Evolutionary conservation across 2,113 vertebrate species (phyloP), one percentile per base, ranked within the genome.

Genomic region (Hippocampus barbouri): DNA sequence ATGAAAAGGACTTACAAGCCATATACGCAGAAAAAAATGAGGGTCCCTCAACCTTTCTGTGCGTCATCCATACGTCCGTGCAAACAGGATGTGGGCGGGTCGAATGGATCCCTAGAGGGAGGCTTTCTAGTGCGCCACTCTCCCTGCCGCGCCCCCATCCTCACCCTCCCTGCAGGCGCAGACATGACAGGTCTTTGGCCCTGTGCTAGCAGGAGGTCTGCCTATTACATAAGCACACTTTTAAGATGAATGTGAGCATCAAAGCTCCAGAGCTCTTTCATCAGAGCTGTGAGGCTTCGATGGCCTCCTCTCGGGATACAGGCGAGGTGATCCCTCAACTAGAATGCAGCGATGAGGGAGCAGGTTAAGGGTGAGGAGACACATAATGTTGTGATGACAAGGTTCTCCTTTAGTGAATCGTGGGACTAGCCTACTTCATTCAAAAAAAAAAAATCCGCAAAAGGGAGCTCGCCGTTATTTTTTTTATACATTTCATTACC

Each of bases 71-170:
- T 90, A 87, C 65, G 82, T 90, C 83, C 81, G 83, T 75, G 82
- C 84, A 89, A 89, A 91, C 88, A 90, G 90, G 89, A 91, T 91
- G 85, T 84, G 87, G 72, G 81, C 70, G 82, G 83, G 80, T 57
- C 57, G 75, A 83, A 72, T 75, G 75, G 67, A n/a, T 85, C 87
- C 83, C 79, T 8, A 53, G 74, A 79, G 87, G 74, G 75, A 80
- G 69, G 72, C 71, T 83, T 86, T 78, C 76, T 81, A 77, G 74
- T 74, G n/a, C 72, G 41, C 70, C 80, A 56, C 77, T 85, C 84
- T 88, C 73, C 72, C 78, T 66, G 82, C 77, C 63, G 43, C 43
- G 16, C 73, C 83, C 77, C 79, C 80, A 71, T 82, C 79, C 85
- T 88, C 83, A 82, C 71, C 81, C 79, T 87, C 72, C 74, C 68